phyloP scores from a whole-genome alignment of 1,140 invertebrate genomes.

The Microplitis demolitor region DNA sequence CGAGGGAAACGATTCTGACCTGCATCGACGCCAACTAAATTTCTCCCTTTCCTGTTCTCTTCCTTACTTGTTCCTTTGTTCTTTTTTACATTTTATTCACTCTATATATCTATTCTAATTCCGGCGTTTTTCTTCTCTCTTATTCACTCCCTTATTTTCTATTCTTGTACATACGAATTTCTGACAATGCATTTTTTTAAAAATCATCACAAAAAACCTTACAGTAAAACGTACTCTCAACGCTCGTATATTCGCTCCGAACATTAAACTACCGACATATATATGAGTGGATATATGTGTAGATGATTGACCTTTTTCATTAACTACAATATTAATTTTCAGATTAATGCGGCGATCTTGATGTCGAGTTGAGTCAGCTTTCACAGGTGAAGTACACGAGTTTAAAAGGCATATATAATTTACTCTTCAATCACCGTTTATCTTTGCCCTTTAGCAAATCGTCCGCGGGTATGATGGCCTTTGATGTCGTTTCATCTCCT shows the following conservation, averaged over 20 bases:
- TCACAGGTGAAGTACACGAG: too few relatives aligned
- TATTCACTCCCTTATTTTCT: not conserved
- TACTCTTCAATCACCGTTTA: not conserved
- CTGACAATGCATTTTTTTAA: too few relatives aligned
- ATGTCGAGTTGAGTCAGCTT: too few relatives aligned
- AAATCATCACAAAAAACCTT: too few relatives aligned
- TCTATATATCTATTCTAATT: not conserved
- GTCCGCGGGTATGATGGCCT: constrained; percentile 5
- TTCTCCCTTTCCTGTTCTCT: constrained; percentile 16
- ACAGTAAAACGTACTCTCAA: too few relatives aligned
- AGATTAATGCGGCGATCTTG: too few relatives aligned
- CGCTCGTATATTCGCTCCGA: too few relatives aligned
- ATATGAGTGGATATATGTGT: too few relatives aligned
- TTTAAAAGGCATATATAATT: not conserved
- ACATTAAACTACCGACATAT: too few relatives aligned
- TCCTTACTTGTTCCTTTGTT: not conserved
- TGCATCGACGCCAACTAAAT: constrained; percentile 35
- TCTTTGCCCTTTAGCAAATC: not conserved
- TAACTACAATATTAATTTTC: too few relatives aligned
- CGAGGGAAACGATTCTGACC: constrained; percentile 29
- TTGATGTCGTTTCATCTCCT: constrained; percentile 22
- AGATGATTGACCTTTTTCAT: too few relatives aligned
- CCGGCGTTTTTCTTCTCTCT: not conserved
- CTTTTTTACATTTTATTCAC: not conserved
- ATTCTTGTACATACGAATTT: not conserved